Evolutionary conservation across 2,888 invertebrate genomes (phyloP).

Genomic region (Ferrisia virgata): DNA sequence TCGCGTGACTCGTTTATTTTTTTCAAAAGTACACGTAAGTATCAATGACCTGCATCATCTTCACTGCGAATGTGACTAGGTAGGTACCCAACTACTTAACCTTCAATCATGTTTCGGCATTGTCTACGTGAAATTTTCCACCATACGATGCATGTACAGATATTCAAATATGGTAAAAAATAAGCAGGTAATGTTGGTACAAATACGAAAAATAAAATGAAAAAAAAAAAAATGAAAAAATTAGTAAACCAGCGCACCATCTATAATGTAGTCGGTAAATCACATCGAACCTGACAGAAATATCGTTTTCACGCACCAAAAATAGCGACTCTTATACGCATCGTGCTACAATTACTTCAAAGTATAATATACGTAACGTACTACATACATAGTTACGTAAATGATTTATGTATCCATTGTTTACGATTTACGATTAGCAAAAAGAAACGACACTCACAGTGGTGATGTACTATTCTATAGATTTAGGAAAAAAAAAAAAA

Average conservation of each 20-base stretch:
- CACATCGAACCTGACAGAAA: slow-evolving; percentile 24
- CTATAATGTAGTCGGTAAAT: neutral
- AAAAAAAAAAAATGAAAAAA: neutral
- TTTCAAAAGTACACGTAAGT: neutral
- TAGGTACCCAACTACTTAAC: no score
- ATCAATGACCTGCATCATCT: no score
- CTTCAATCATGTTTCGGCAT: no score
- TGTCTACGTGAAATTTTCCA: no score
- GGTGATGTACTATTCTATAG: neutral
- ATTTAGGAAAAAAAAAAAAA: neutral
- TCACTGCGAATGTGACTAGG: no score
- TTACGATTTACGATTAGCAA: slow-evolving; percentile 33
- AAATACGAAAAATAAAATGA: no score
- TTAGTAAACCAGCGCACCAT: neutral
- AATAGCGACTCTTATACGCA: neutral
- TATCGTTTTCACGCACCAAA: slow-evolving; percentile 37
- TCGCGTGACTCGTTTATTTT: neutral
- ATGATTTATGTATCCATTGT: slow-evolving; percentile 33
- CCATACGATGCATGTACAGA: no score
- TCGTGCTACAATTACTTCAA: slow-evolving; percentile 28
- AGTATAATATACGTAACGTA: neutral
- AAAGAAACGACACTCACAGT: neutral
- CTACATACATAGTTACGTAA: slow-evolving; percentile 26
- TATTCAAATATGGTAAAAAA: no score
- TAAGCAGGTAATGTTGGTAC: no score